These are phyloP conservation scores for Himalopsyche japonica DNA, from an alignment of 2,888 invertebrate species.

Conservation along the genomic window DNA sequence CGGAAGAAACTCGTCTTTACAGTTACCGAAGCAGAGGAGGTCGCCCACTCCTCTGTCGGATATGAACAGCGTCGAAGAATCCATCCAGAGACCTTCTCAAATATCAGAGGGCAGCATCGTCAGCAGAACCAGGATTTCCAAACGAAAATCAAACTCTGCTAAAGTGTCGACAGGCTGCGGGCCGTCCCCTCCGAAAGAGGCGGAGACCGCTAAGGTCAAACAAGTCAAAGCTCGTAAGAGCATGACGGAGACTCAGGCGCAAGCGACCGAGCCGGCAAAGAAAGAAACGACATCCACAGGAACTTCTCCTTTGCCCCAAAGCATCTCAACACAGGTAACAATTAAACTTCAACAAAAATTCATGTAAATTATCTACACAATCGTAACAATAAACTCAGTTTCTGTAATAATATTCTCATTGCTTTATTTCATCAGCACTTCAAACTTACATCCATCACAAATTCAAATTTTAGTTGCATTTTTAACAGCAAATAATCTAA, in stretches of 20 bases:
- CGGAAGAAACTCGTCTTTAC: constrained; percentile 18
- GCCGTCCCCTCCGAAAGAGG: constrained; percentile 63
- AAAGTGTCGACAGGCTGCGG: constrained; percentile 66
- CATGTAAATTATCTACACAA: no score
- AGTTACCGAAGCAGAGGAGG: constrained; percentile 8
- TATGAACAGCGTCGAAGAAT: constrained; percentile 6
- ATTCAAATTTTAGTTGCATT: no score
- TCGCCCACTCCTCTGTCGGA: constrained; percentile 22
- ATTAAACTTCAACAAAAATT: neutral
- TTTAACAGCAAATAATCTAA: no score
- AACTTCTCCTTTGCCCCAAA: constrained; percentile 86
- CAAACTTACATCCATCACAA: no score
- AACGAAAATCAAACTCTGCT: constrained; percentile 24
- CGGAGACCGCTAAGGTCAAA: constrained; percentile 39
- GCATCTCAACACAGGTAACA: constrained; percentile 80
- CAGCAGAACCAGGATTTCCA: constrained; percentile 29
- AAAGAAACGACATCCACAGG: constrained; percentile 64
- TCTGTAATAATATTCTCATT: no score
- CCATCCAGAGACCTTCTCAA: constrained; percentile 14
- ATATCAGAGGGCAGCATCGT: constrained; percentile 35
- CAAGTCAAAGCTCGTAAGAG: neutral
- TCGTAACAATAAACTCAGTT: no score
- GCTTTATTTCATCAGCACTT: no score
- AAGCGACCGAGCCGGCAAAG: constrained; percentile 14
- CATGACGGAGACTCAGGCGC: constrained; percentile 2